Evolutionary conservation across 2,113 vertebrate species (phyloP), one percentile per base, ranked within the genome.

Genomic region (Peromyscus leucopus): DNA sequence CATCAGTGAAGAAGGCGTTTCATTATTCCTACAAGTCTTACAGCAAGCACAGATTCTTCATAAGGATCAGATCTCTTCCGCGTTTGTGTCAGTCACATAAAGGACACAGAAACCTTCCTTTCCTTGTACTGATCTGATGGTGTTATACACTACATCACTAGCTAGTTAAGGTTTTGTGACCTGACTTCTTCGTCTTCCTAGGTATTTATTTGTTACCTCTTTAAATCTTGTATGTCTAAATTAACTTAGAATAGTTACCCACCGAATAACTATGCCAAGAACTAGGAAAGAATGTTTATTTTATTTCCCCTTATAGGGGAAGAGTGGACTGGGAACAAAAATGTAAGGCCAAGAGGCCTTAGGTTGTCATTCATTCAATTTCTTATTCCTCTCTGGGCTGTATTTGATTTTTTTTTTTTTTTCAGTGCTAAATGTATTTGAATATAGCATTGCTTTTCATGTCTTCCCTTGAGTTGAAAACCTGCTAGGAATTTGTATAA

Each of bases 281-380:
- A 98, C 97, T 97, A 98, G 97, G 96, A 97, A 97, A 98, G 97
- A 98, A 97, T 98, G 97, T 97, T 97, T 97, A 97, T 97, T 98
- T 98, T 97, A 98, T 98, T 97, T 98, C 98, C 98, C 98, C 98
- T 98, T 98, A 98, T 98, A 98, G 98, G 98, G 98, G 98, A 98
- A 98, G 97, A 97, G 97, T 94, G 95, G 96, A 97, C 97, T 98
- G 98, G 97, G 97, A 98, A 95, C 98, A 98, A 95, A 98, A 94
- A 93, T 96, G 93, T 98, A 97, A 93, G 98, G 97, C 97, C 98
- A 90, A 71, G 80, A 96, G 97, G 97, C 96, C 98, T 95, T 94
- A 79, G 96, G 96, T 33, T 93, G 74, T 94, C 96, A 93, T 89
- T 97, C 84, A 96, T 91, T 96, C 89, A 90, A 93, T 97, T 97